Evolutionary conservation across 2,888 invertebrate genomes (phyloP).

Genomic region (Drosophila vallismaia): DNA sequence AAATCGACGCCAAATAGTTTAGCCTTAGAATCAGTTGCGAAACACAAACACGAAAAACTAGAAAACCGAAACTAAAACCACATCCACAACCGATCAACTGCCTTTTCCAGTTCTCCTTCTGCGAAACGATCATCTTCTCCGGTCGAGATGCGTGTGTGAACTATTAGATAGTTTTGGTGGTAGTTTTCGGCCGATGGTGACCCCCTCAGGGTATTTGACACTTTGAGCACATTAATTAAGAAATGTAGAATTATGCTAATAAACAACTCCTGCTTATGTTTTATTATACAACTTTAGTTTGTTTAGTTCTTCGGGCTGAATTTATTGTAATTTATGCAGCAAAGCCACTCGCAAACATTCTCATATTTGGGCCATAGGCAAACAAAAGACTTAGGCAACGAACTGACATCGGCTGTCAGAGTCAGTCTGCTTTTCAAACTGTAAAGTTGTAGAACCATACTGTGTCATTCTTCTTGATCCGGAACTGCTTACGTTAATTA

Average conservation of each 20-base stretch:
- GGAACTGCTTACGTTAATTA: conserved; percentile 44
- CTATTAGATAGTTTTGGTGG: conserved; percentile 37
- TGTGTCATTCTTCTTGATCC: conserved; percentile 16
- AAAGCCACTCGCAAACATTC: conserved; percentile 18
- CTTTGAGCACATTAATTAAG: conserved; percentile 30
- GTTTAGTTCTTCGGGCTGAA: neutral
- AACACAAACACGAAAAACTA: conserved; percentile 61
- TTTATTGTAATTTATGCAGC: conserved; percentile 57
- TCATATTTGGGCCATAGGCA: conserved; percentile 9
- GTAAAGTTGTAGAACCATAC: conserved; percentile 41
- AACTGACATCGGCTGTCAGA: conserved; percentile 27
- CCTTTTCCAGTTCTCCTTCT: conserved; percentile 52
- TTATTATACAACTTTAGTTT: neutral
- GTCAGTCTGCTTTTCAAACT: conserved; percentile 52
- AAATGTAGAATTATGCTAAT: conserved; percentile 23
- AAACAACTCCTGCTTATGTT: conserved; percentile 31
- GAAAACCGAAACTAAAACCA: conserved; percentile 40
- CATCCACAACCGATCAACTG: conserved; percentile 20
- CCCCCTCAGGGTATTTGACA: conserved; percentile 21
- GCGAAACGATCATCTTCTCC: conserved; percentile 12
- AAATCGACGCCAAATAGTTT: conserved; percentile 51
- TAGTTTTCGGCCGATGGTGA: conserved; percentile 15
- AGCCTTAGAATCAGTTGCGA: conserved; percentile 65
- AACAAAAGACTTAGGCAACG: conserved; percentile 44
- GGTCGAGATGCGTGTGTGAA: conserved; percentile 40